These are phyloP conservation scores for Ciconia nigra DNA, from an alignment of 2,797 vertebrate genomes.

Conservation along the genomic window DNA sequence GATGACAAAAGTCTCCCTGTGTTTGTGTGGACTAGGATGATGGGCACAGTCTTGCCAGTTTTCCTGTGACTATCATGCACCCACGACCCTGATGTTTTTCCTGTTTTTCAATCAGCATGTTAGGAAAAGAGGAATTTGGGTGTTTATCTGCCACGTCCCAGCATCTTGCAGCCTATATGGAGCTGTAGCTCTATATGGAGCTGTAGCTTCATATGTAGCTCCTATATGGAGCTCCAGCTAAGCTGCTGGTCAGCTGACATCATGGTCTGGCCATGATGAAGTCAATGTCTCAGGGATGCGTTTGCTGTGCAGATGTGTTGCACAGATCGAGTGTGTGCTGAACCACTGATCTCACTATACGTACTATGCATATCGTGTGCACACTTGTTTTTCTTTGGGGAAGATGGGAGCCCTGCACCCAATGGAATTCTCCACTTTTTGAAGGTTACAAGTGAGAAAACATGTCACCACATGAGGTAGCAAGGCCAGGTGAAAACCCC, in stretches of 20 bases:
- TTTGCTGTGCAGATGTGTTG: not conserved
- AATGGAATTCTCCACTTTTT: not conserved
- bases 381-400: not conserved
- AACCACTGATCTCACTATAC: not conserved
- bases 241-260: not conserved
- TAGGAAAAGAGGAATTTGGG: not conserved
- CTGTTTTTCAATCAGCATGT: not conserved
- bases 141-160: not conserved
- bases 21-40: not conserved
- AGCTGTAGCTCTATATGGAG: not conserved
- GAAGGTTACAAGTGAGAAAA: not conserved
- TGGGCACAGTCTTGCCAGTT: not conserved
- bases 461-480: not conserved
- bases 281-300: not conserved
- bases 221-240: not conserved
- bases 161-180: not conserved
- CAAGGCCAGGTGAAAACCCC: not conserved
- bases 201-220: not conserved
- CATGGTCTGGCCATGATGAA: not conserved
- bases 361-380: accelerated
- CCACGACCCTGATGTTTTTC: not conserved
- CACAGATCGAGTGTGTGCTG: not conserved
- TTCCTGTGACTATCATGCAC: not conserved
- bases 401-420: not conserved
- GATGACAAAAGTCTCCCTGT: not conserved